Conservation (phyloP, 2,797 vertebrate genomes). For the Aphelocoma californica region DNA sequence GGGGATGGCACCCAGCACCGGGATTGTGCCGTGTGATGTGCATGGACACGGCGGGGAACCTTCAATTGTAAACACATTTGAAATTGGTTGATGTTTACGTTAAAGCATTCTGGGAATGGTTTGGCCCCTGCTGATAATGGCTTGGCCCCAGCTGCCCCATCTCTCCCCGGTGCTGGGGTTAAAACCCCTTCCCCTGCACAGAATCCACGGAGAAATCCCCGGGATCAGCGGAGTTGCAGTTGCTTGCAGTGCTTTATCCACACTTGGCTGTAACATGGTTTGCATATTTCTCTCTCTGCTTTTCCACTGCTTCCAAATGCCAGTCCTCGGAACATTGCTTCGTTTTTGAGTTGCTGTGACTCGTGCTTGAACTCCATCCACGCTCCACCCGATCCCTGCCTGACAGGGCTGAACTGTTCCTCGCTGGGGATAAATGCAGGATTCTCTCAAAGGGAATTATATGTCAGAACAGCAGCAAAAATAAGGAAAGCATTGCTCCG, state of each 20-base stretch:
- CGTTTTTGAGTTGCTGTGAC: not conserved
- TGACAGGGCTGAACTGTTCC: constrained; percentile 22
- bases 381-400: not conserved
- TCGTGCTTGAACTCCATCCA: constrained; percentile 16
- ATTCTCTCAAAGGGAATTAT: not conserved
- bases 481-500: not conserved
- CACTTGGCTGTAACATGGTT: not conserved
- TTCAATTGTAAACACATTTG: accelerated
- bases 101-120: not conserved
- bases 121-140: not conserved
- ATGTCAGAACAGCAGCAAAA: not conserved
- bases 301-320: not conserved
- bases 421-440: not conserved
- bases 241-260: constrained; percentile 26
- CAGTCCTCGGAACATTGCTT: not conserved
- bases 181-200: not conserved
- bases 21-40: accelerated
- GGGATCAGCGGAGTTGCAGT: constrained; percentile 2
- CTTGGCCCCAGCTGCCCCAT: not conserved
- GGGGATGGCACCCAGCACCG: not conserved
- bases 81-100: not conserved
- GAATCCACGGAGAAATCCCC: not conserved
- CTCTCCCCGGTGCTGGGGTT: not conserved
- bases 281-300: constrained; percentile 13
- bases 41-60: not conserved